These are phyloP conservation scores for Leptinotarsa peninsularis DNA, from an alignment of 2,888 invertebrate genomes.

Conservation along the genomic window DNA sequence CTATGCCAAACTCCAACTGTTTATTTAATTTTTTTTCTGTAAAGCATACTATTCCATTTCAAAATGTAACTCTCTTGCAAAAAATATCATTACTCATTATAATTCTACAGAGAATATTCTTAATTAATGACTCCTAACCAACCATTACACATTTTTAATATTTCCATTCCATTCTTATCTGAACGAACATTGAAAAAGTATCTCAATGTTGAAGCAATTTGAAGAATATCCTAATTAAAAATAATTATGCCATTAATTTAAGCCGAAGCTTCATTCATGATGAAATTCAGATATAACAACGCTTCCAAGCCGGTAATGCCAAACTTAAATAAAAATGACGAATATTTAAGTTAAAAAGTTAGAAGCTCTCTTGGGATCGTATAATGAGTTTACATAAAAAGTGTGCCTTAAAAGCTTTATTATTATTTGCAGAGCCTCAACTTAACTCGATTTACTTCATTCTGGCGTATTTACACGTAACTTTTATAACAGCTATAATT, in stretches of 20 bases:
- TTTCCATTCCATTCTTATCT: constrained; percentile 6
- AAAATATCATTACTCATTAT: neutral
- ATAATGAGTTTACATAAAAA: constrained; percentile 49
- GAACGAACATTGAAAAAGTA: constrained; percentile 15
- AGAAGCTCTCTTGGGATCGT: constrained; percentile 41
- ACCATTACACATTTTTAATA: neutral
- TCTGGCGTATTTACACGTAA: constrained; percentile 46
- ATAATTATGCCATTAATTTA: constrained; percentile 39
- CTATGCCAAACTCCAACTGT: too few species aligned
- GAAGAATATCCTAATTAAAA: constrained; percentile 37
- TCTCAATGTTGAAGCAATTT: constrained; percentile 21
- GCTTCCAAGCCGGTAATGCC: constrained; percentile 32
- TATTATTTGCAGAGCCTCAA: constrained; percentile 49
- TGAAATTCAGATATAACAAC: constrained; percentile 39
- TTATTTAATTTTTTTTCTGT: too few species aligned
- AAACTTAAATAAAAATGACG: constrained; percentile 47
- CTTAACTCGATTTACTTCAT: constrained; percentile 45
- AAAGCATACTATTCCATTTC: too few species aligned
- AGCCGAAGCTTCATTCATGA: constrained; percentile 34
- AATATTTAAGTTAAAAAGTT: constrained; percentile 49
- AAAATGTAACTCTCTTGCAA: too few species aligned
- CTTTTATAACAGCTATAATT: constrained; percentile 45
- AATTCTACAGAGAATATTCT: neutral
- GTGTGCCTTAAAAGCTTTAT: constrained; percentile 46
- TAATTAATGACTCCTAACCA: neutral